A percentile compares a stretch with the other conserved stretches of the same genome.
Conservation (phyloP, 2,113 vertebrate species). For the Pelecanus crispus region DNA sequence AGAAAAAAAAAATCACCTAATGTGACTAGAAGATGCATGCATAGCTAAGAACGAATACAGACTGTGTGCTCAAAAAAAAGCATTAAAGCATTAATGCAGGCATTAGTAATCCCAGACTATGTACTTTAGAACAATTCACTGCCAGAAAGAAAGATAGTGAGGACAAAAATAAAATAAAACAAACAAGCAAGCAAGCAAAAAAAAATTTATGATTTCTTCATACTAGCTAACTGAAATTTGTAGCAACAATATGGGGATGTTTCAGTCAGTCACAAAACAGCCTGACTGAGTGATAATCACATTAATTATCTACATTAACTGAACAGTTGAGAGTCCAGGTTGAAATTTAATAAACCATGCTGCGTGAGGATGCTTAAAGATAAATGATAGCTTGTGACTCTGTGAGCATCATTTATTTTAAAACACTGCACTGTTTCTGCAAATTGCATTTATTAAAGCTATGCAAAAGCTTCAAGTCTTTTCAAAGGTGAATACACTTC, state of each 20-base stretch:
- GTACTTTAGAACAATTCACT: background rate
- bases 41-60: background rate
- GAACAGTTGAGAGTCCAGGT: slow-evolving; percentile 60
- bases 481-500: background rate
- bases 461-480: background rate
- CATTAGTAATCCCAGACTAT: background rate
- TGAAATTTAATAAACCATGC: slow-evolving; percentile 72
- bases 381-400: slow-evolving; percentile 16
- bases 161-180: background rate
- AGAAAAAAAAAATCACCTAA: background rate
- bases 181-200: background rate
- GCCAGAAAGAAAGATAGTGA: background rate
- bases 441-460: slow-evolving; percentile 14
- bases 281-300: slow-evolving; percentile 69
- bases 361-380: slow-evolving; percentile 51
- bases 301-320: slow-evolving; percentile 73
- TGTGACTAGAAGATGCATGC: slow-evolving; percentile 19
- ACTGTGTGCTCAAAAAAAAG: background rate
- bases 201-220: background rate
- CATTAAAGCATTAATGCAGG: background rate
- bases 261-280: slow-evolving; percentile 72
- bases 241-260: background rate
- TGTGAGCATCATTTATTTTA: slow-evolving; percentile 10
- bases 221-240: background rate
- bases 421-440: background rate